Conservation (phyloP, 2,888 invertebrate genomes). For the Drosophila robusta region DNA sequence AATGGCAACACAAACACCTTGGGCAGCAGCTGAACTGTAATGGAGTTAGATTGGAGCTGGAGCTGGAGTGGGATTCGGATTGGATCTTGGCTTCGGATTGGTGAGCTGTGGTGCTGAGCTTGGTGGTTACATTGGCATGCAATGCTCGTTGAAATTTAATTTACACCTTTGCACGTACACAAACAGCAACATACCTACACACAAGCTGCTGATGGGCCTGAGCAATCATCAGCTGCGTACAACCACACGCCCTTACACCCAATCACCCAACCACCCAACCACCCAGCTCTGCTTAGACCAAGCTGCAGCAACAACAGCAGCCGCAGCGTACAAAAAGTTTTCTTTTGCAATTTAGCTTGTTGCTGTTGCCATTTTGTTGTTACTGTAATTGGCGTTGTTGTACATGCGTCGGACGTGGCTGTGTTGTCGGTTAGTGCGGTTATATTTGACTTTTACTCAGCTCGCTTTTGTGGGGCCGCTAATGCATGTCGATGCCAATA, state of each 20-base stretch:
- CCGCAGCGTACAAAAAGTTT: conserved; percentile 70
- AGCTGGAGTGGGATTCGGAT: not conserved
- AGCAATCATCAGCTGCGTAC: conserved; percentile 57
- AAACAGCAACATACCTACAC: conserved; percentile 42
- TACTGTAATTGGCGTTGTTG: conserved; percentile 57
- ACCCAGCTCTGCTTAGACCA: not conserved
- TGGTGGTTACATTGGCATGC: conserved; percentile 59
- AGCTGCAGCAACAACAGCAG: conserved; percentile 37
- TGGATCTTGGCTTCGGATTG: conserved; percentile 2
- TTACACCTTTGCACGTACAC: conserved; percentile 79
- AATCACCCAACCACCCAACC: too few species aligned
- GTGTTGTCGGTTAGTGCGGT: conserved; percentile 58
- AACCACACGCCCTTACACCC: not conserved
- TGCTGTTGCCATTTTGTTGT: conserved; percentile 50
- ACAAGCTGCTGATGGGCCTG: conserved; percentile 49
- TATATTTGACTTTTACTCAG: conserved; percentile 74
- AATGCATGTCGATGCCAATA: conserved; percentile 79
- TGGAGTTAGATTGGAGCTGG: not conserved
- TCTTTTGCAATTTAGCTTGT: conserved; percentile 77
- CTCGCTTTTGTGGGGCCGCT: conserved; percentile 68
- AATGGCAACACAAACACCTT: conserved; percentile 34
- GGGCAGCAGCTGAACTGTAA: conserved; percentile 19
- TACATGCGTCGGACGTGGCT: conserved; percentile 65
- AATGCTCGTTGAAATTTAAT: conserved; percentile 70
- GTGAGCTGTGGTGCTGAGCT: not conserved